Evolutionary conservation across 92 coral and sea anemone genomes (phyloP).

Genomic region (Scolanthus callimorphus): DNA sequence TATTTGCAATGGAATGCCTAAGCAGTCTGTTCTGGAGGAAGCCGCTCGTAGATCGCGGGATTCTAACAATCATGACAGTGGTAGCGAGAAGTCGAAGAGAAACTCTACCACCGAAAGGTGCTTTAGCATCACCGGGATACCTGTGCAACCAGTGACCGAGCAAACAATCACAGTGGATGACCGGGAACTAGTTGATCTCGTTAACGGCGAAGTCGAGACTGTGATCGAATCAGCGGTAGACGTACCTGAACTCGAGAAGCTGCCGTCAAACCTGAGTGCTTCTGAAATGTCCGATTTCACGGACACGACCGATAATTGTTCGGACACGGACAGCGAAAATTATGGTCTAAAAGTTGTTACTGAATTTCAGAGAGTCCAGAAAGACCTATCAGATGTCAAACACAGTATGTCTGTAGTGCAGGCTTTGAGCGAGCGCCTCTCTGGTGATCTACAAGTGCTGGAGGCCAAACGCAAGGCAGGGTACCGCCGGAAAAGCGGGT

Average conservation of each 20-base stretch:
- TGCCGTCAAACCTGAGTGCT: neutral
- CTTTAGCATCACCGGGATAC: neutral
- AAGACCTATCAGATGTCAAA: constrained; percentile 38
- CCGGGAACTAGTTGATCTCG: neutral
- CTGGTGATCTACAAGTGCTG: constrained; percentile 25
- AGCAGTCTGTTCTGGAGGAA: too few relatives aligned
- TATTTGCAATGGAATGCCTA: too few relatives aligned
- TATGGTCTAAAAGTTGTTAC: constrained; percentile 9
- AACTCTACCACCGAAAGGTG: neutral
- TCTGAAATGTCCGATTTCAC: neutral
- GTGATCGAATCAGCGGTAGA: neutral
- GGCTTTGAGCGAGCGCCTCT: constrained; percentile 28
- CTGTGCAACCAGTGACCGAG: neutral
- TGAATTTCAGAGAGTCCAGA: constrained; percentile 36
- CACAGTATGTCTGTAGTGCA: constrained; percentile 36
- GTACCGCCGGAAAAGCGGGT: neutral
- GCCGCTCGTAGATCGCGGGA: neutral
- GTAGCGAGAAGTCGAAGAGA: neutral
- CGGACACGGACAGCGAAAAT: constrained; percentile 7
- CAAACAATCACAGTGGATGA: neutral
- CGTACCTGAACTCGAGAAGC: neutral
- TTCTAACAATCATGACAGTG: neutral
- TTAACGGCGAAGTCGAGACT: neutral
- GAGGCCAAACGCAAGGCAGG: constrained; percentile 19
- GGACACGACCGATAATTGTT: neutral